A percentile compares a stretch with the other conserved stretches of the same genome.
phyloP scores from a whole-genome alignment of 2,113 vertebrate species.

The Andinoacara biseriatus region DNA sequence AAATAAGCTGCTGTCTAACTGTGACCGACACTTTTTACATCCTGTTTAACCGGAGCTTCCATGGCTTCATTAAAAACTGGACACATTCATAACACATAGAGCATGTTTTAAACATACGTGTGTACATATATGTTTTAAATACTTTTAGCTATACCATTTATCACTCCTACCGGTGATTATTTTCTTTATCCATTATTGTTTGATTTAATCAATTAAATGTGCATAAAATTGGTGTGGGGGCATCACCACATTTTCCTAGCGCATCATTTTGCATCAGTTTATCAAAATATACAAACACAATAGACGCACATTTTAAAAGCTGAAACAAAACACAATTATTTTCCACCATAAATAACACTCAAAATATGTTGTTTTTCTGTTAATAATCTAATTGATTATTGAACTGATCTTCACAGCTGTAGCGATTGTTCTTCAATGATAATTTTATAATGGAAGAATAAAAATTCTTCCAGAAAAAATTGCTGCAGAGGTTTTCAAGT shows the following conservation, averaged over 20 bases:
- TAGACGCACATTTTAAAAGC: not conserved
- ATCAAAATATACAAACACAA: not conserved
- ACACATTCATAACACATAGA: not conserved
- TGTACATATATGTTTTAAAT: not conserved
- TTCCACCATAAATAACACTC: not conserved
- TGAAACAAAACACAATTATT: not conserved
- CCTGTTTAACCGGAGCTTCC: not conserved
- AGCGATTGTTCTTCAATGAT: not conserved
- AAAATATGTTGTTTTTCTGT: constrained; percentile 1
- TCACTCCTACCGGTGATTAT: not conserved
- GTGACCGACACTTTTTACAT: constrained; percentile 9
- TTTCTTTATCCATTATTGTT: not conserved
- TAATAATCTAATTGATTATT: not conserved
- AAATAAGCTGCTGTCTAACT: not conserved
- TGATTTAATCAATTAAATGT: not conserved
- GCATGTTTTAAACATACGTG: not conserved
- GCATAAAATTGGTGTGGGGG: no score
- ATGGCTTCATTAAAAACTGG: not conserved
- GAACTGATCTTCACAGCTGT: not conserved
- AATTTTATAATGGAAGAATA: not conserved
- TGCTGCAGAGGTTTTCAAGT: not conserved
- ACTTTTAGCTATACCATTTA: not conserved
- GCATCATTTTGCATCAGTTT: not conserved
- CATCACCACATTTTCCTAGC: not conserved
- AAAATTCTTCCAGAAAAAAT: not conserved